phyloP scores from a whole-genome alignment of 2,888 invertebrate genomes.

The Caenorhabditis uteleia region DNA sequence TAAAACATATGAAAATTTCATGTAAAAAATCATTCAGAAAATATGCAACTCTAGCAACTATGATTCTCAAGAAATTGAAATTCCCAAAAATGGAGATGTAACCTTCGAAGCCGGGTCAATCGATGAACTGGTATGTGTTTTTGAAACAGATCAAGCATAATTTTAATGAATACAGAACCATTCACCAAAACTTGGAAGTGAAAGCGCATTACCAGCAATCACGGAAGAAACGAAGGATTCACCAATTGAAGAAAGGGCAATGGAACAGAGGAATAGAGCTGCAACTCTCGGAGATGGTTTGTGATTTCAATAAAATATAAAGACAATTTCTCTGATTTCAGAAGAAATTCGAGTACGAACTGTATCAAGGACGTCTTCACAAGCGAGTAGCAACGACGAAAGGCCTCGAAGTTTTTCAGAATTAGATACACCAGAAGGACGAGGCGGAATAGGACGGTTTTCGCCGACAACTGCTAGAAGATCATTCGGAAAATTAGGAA shows the following conservation, averaged over 20 bases:
- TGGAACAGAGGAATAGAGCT: constrained; percentile 8
- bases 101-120: constrained; percentile 21
- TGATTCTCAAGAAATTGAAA: constrained; percentile 16
- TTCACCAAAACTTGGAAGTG: constrained; percentile 42
- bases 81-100: constrained; percentile 24
- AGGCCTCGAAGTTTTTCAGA: constrained; percentile 55
- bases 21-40: not conserved
- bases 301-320: not conserved
- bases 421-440: constrained; percentile 46
- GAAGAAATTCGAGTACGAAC: constrained; percentile 26
- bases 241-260: constrained; percentile 22
- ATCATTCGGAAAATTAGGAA: constrained; percentile 65
- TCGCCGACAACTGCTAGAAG: constrained; percentile 66
- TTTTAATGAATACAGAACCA: constrained; percentile 7
- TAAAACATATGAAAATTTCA: constrained; percentile 1
- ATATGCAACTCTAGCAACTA: too few relatives aligned
- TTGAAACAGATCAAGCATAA: too few relatives aligned
- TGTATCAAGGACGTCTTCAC: constrained; percentile 27
- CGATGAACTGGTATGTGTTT: constrained; percentile 4
- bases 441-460: constrained; percentile 47
- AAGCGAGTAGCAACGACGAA: constrained; percentile 34
- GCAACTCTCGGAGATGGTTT: constrained; percentile 21
- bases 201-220: constrained; percentile 43
- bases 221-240: constrained; percentile 49
- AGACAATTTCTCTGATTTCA: too few relatives aligned